Evolutionary conservation across 1,140 invertebrate species (phyloP).

Genomic region (Drosophila elegans): DNA sequence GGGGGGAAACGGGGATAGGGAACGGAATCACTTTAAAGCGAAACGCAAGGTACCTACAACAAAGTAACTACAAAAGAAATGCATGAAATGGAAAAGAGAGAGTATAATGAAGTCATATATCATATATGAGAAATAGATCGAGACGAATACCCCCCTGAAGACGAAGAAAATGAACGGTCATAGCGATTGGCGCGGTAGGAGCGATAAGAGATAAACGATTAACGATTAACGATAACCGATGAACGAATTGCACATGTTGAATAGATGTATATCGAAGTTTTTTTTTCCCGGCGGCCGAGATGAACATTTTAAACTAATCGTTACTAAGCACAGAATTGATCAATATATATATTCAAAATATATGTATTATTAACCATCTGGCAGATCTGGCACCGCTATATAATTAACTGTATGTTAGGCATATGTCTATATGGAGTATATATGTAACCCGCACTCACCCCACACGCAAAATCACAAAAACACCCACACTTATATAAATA

Average conservation of each 20-base stretch:
- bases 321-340: conserved; percentile 56
- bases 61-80: conserved; percentile 50
- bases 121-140: neutral
- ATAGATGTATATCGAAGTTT: conserved; percentile 50
- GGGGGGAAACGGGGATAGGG: neutral
- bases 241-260: conserved; percentile 27
- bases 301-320: conserved; percentile 45
- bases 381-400: conserved; percentile 57
- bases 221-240: conserved; percentile 32
- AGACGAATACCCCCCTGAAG: neutral
- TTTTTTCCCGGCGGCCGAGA: conserved; percentile 27
- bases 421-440: conserved; percentile 33
- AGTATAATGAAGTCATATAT: neutral
- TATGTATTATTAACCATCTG: conserved; percentile 67
- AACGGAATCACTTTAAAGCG: conserved; percentile 27
- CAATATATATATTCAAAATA: conserved; percentile 79
- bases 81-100: conserved; percentile 20
- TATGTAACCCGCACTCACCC: conserved; percentile 28
- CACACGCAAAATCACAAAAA: conserved; percentile 9
- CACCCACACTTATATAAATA: conserved; percentile 33
- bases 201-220: conserved; percentile 9
- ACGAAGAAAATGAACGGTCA: conserved; percentile 4
- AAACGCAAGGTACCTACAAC: conserved; percentile 74
- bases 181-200: conserved; percentile 1
- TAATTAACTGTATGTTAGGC: conserved; percentile 34